Evolutionary conservation across 2,113 vertebrate species (phyloP), one percentile per base, ranked within the genome.

Genomic region (Sialia sialis): DNA sequence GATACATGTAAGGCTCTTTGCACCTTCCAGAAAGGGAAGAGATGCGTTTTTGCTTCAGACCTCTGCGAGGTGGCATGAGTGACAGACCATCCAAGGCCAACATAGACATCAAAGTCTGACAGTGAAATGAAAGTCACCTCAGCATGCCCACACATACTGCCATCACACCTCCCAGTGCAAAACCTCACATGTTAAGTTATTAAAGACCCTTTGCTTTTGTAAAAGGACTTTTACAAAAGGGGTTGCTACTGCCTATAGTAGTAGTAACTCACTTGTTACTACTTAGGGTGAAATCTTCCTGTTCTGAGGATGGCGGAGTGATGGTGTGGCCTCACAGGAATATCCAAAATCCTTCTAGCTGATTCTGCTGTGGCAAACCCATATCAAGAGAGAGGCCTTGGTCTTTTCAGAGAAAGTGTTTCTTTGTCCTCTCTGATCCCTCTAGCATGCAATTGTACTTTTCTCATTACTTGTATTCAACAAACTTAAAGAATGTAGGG

Each of bases 251-350:
- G 48, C 22, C 51, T 27, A 29, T 12, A 43, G 25, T 6, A 51
- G 36, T 18, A 51, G 16, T 16, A 46, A 59, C 29, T 44, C 18
- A 59, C 10, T n/a, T 85, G 23, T 60, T 52, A 20, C 12, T 55
- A 21, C 44, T 63, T 17, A 38, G 2, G 0, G 17, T 43, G 30
- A 59, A 36, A 11, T 38, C 69, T 77, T 70, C 8, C 69, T 56
- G 6, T 22, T 30, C 27, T 39, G 36, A 70, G 38, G 29, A 56
- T 21, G 25, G 49, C 58, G 80, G 58, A 64, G 16, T 2, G 26
- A 11, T 13, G 12, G 27, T 0, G 0, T 8, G 30, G 11, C 21
- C 54, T 54, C 51, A 20, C 7, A 20, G 39, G 49, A 90, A 46
- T 66, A 59, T 7, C 44, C 51, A 27, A 66, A 93, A 46, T 11